A percentile compares a stretch with the other conserved stretches of the same genome.
Evolutionary conservation across 2,113 vertebrate genomes (phyloP).

Genomic region (Hemichromis elongatus): DNA sequence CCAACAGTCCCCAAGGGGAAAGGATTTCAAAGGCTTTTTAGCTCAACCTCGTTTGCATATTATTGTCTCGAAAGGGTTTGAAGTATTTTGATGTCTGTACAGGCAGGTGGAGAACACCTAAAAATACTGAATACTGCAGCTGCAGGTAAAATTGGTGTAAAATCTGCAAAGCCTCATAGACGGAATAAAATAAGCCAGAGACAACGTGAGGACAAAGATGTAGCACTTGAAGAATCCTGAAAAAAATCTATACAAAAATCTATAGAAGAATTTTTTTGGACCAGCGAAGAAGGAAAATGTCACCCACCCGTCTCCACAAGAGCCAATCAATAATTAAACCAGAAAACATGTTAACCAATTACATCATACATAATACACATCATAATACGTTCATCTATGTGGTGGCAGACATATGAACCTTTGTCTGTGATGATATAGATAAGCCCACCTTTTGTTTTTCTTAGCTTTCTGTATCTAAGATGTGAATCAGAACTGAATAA

Average conservation of each 20-base stretch:
- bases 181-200: not conserved
- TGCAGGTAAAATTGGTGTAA: not conserved
- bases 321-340: not conserved
- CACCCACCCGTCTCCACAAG: not conserved
- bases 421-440: not conserved
- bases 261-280: not conserved
- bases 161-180: not conserved
- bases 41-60: conserved; percentile 44
- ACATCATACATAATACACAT: not conserved
- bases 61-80: conserved; percentile 46
- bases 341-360: not conserved
- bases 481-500: not conserved
- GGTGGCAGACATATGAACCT: not conserved
- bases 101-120: conserved; percentile 1
- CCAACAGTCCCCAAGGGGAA: conserved; percentile 15
- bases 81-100: conserved; percentile 38
- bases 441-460: not conserved
- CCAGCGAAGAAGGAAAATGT: not conserved
- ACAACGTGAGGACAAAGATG: not conserved
- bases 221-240: not conserved
- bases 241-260: not conserved
- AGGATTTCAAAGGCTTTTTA: conserved; percentile 50
- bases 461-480: not conserved
- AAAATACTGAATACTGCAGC: conserved; percentile 12
- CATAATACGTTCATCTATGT: not conserved